phyloP scores from a whole-genome alignment of 2,888 invertebrate species.

The Heterodera filipjevi region DNA sequence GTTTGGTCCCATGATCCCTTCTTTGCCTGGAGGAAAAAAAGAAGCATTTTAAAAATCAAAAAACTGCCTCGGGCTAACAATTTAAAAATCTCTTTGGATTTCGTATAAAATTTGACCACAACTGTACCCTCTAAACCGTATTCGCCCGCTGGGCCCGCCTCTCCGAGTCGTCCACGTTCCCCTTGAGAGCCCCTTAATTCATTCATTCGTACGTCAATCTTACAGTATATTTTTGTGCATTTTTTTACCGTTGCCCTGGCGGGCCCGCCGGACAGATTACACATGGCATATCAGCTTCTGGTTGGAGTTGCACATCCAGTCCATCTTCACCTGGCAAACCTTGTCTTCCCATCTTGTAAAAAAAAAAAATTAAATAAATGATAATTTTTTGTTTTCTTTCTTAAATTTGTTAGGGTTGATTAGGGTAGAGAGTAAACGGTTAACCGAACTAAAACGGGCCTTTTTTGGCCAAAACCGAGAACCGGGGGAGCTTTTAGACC shows the following conservation, averaged over 20 bases:
- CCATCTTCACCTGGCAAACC: constrained; percentile 19
- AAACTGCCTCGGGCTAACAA: too few species aligned
- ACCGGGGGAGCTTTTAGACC: too few species aligned
- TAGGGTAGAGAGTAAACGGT: too few species aligned
- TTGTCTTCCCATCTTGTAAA: constrained; percentile 21
- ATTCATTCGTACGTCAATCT: too few species aligned
- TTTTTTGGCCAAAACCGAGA: too few species aligned
- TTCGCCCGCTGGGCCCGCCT: constrained; percentile 13
- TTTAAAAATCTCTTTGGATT: constrained; percentile 8
- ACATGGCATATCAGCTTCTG: constrained; percentile 24
- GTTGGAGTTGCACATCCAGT: constrained; percentile 25
- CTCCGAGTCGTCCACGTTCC: constrained; percentile 25
- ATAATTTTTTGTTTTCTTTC: neutral
- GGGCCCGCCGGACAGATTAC: constrained; percentile 27
- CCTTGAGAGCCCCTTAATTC: constrained; percentile 29
- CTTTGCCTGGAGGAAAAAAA: neutral
- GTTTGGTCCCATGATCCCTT: neutral
- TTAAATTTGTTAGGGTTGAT: too few species aligned
- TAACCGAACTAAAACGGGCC: too few species aligned
- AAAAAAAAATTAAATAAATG: neutral
- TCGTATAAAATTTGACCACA: neutral
- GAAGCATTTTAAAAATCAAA: too few species aligned
- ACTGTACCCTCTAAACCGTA: constrained; percentile 13
- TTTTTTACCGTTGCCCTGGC: constrained; percentile 22
- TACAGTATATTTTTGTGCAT: too few species aligned